Percentiles rank a stretch among this genome's conserved stretches.
Conservation (phyloP, 2,888 invertebrate species). For the Aporophyla nigra region DNA sequence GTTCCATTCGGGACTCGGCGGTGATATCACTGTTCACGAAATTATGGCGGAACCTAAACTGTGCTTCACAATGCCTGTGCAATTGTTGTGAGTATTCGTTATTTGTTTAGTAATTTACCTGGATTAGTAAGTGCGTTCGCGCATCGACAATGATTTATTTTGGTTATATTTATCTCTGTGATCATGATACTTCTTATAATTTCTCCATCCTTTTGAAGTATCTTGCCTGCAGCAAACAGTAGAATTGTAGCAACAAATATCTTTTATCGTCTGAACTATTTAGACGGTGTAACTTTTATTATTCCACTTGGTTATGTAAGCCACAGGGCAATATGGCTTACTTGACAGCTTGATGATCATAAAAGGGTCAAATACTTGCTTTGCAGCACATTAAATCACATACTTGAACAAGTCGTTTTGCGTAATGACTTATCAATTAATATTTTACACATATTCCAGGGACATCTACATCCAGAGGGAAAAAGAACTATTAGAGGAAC, state of each 20-base stretch:
- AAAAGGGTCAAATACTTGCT: background rate
- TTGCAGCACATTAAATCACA: background rate
- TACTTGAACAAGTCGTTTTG: background rate
- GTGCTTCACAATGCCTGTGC: constrained; percentile 96
- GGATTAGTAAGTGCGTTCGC: background rate
- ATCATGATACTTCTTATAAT: background rate
- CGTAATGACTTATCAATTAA: background rate
- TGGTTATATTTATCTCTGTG: background rate
- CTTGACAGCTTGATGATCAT: too few relatives aligned
- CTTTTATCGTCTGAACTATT: background rate
- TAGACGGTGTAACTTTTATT: background rate
- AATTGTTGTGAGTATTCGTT: constrained; percentile 94
- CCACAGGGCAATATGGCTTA: background rate
- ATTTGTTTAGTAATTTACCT: background rate
- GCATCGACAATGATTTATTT: background rate
- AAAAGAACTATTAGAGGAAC: constrained; percentile 96
- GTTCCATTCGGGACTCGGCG: constrained; percentile 97
- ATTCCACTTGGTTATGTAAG: background rate
- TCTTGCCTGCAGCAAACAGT: too few relatives aligned
- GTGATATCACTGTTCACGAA: constrained; percentile 98
- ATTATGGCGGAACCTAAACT: constrained; percentile 97
- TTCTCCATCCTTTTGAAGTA: too few relatives aligned
- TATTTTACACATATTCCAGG: constrained; percentile 86
- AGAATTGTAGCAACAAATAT: background rate
- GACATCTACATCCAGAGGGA: constrained; percentile 98